A percentile compares a stretch with the other conserved stretches of the same genome.
These are phyloP conservation scores for Chroicocephalus ridibundus DNA, from an alignment of 2,113 vertebrate genomes.

Conservation along the genomic window DNA sequence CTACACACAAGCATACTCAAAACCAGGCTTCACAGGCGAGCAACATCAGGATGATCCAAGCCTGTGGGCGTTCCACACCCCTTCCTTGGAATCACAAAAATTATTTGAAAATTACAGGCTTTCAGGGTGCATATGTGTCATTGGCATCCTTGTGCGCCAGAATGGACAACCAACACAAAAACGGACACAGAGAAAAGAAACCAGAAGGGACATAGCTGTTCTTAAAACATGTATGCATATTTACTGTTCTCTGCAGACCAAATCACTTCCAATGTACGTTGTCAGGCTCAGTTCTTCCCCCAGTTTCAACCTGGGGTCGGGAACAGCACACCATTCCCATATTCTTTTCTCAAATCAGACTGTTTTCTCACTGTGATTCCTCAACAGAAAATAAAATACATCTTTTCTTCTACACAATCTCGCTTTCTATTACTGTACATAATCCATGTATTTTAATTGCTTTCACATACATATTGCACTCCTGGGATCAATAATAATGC, in stretches of 20 bases:
- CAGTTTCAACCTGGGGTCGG: neutral
- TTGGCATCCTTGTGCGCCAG: neutral
- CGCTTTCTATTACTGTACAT: neutral
- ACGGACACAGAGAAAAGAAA: neutral
- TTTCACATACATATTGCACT: neutral
- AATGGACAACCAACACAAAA: neutral
- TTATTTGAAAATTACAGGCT: neutral
- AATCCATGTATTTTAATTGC: neutral
- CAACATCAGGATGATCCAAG: neutral
- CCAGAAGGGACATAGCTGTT: neutral
- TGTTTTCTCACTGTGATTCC: neutral
- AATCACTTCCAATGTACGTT: neutral
- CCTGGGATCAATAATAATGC: neutral
- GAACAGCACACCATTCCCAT: neutral
- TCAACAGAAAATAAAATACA: neutral
- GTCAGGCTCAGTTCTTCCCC: neutral
- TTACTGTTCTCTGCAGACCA: neutral
- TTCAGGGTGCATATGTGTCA: neutral
- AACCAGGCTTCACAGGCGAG: neutral
- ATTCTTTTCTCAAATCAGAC: neutral
- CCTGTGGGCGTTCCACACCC: neutral
- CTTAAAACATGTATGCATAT: fast-evolving
- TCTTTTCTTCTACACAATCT: neutral
- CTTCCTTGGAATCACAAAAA: neutral
- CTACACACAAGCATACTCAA: neutral